Evolutionary conservation across 2,888 invertebrate species (phyloP).

Genomic region (Agriopis marginaria): DNA sequence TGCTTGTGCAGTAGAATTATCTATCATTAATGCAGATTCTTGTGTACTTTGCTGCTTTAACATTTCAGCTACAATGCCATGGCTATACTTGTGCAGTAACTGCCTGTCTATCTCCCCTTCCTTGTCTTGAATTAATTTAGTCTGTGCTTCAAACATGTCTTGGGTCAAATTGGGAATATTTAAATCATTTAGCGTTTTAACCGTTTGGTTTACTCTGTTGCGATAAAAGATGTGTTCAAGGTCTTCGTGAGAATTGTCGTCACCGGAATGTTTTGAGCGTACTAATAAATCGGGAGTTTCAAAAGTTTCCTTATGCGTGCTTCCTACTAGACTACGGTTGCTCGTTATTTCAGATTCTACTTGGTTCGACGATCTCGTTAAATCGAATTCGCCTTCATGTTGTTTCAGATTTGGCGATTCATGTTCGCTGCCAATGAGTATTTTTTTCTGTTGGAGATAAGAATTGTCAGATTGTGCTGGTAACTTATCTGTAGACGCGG

Average conservation of each 20-base stretch:
- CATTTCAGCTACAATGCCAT: background rate
- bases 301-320: background rate
- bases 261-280: background rate
- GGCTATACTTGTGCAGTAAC: background rate
- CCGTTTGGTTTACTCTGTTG: background rate
- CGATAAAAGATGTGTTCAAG: background rate
- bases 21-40: background rate
- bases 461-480: background rate
- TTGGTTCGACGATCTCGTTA: background rate
- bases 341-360: background rate
- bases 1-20: background rate
- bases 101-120: background rate
- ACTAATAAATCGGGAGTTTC: background rate
- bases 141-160: background rate
- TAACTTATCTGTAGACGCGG: background rate
- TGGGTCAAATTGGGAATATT: constrained; percentile 3
- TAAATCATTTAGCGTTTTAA: background rate
- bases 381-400: background rate
- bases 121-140: background rate
- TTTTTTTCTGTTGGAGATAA: background rate
- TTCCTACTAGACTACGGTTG: background rate
- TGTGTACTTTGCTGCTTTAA: background rate
- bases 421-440: background rate
- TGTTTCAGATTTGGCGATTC: background rate
- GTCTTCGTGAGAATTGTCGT: background rate